Evolutionary conservation across 2,888 invertebrate genomes (phyloP).

Genomic region (Melanargia galathea): DNA sequence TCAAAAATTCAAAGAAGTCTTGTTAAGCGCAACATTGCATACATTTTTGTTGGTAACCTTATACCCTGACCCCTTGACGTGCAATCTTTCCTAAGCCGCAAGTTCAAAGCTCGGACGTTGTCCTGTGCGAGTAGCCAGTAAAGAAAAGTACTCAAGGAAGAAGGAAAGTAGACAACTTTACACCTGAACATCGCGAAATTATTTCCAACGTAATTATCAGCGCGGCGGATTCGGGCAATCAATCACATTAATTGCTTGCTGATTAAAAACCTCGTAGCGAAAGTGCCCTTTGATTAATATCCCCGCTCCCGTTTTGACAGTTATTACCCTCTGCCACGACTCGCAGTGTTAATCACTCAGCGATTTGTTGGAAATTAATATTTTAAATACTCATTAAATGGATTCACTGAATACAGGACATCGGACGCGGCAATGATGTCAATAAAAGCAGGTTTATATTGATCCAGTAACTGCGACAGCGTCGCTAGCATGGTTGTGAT

Average conservation of each 20-base stretch:
- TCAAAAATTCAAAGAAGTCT: too few relatives aligned
- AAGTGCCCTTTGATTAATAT: constrained; percentile 30
- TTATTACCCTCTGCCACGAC: constrained; percentile 7
- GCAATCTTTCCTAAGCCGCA: too few relatives aligned
- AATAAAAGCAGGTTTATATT: too few relatives aligned
- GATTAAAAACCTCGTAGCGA: constrained; percentile 38
- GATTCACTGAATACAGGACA: not conserved
- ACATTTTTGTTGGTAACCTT: too few relatives aligned
- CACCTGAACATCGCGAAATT: constrained; percentile 13
- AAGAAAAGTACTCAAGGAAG: not conserved
- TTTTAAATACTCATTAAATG: not conserved
- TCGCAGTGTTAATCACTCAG: constrained; percentile 6
- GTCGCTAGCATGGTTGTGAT: too few relatives aligned
- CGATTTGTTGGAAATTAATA: constrained; percentile 13
- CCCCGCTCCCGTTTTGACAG: constrained; percentile 24
- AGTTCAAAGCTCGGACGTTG: too few relatives aligned
- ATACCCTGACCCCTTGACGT: too few relatives aligned
- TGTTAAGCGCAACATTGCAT: too few relatives aligned
- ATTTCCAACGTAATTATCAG: constrained; percentile 33
- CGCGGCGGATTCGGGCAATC: constrained; percentile 28
- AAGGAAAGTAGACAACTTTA: not conserved
- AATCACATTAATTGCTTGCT: constrained; percentile 41
- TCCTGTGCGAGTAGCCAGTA: not conserved
- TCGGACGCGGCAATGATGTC: too few relatives aligned
- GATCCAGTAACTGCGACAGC: too few relatives aligned